phyloP scores from a whole-genome alignment of 1,140 invertebrate genomes.

The Steinernema feltiae region DNA sequence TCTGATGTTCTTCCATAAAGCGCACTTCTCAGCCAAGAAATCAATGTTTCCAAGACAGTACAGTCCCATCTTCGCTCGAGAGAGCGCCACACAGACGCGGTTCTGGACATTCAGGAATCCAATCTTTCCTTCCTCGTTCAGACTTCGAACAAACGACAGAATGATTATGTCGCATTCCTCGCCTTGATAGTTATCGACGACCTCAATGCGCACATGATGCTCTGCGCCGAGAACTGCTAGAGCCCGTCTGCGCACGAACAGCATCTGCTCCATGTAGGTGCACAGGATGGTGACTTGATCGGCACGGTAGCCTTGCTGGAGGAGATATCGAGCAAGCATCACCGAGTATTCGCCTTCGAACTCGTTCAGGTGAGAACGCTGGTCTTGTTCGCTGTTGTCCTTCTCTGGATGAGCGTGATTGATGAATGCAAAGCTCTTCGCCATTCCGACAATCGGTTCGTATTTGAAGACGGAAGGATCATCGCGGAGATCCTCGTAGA shows the following conservation, averaged over 20 bases:
- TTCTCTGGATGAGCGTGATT: constrained; percentile 55
- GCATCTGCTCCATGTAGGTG: constrained; percentile 60
- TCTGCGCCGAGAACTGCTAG: constrained; percentile 27
- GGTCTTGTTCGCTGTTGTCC: constrained; percentile 44
- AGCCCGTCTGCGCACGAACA: constrained; percentile 41
- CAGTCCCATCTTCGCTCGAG: constrained; percentile 70
- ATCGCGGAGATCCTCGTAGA: no score
- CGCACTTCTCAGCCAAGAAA: constrained; percentile 60
- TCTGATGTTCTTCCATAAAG: constrained; percentile 60
- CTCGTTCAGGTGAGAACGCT: constrained; percentile 54
- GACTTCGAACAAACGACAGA: constrained; percentile 73
- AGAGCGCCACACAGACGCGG: constrained; percentile 75
- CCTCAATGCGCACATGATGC: constrained; percentile 62
- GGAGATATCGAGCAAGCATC: constrained; percentile 55
- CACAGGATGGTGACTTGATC: constrained; percentile 60
- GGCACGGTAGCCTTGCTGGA: constrained; percentile 57
- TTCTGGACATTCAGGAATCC: constrained; percentile 73
- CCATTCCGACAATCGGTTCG: constrained; percentile 56
- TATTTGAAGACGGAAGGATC: constrained; percentile 48
- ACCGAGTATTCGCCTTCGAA: constrained; percentile 57
- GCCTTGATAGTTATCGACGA: constrained; percentile 77
- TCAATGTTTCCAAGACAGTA: constrained; percentile 69
- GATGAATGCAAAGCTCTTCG: constrained; percentile 58
- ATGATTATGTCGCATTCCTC: constrained; percentile 78
- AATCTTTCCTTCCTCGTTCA: constrained; percentile 66